A percentile compares a stretch with the other conserved stretches of the same genome.
These are phyloP conservation scores for Ptilonorhynchus violaceus DNA, from an alignment of 2,113 vertebrate species.

Conservation along the genomic window DNA sequence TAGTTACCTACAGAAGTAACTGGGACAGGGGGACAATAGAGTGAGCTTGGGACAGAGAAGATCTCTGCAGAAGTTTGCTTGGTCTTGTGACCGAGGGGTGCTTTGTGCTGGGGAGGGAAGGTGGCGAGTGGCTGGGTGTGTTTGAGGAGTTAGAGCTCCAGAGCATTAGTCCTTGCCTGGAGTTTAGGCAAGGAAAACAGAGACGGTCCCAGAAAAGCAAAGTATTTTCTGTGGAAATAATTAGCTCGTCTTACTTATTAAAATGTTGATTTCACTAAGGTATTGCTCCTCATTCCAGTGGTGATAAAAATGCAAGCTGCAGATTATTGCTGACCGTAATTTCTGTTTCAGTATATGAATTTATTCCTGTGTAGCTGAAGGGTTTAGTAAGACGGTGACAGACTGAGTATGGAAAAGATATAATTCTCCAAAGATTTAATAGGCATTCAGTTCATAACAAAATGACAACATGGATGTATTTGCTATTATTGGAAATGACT, in stretches of 20 bases:
- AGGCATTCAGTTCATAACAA: neutral
- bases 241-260: neutral
- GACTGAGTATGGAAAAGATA: neutral
- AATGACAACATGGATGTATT: neutral
- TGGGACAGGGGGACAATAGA: neutral
- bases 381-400: neutral
- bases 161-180: neutral
- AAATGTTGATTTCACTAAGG: neutral
- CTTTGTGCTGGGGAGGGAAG: neutral
- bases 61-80: neutral
- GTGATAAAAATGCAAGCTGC: neutral
- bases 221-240: neutral
- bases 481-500: neutral
- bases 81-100: accelerated
- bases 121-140: neutral
- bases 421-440: neutral
- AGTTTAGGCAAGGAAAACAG: neutral
- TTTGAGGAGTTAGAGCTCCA: neutral
- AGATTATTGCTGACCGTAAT: neutral
- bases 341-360: neutral
- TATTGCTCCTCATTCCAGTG: neutral
- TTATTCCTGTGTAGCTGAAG: neutral
- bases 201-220: neutral
- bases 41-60: neutral
- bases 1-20: neutral